Percentiles rank a stretch among this genome's conserved stretches.
Conservation (phyloP, 2,113 vertebrate species). For the Eurystomus gularis region DNA sequence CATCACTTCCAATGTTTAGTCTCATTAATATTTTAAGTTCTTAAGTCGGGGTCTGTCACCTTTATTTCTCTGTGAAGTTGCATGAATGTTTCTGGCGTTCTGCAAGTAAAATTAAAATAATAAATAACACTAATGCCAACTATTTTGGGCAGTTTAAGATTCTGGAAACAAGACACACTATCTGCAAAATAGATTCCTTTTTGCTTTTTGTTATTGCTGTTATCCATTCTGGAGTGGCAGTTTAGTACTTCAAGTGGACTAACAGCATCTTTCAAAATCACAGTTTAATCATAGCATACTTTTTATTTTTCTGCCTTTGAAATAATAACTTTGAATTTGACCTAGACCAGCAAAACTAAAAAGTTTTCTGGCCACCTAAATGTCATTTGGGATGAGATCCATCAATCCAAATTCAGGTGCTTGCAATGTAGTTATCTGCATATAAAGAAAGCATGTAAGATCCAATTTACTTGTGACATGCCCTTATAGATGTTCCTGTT, state of each 20-base stretch:
- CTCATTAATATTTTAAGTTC: slow-evolving; percentile 15
- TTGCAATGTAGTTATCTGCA: background rate
- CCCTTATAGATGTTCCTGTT: background rate
- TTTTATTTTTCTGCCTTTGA: background rate
- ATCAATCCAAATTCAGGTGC: background rate
- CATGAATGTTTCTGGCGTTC: background rate
- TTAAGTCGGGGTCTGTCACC: background rate
- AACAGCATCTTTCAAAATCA: slow-evolving; percentile 12
- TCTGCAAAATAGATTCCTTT: background rate
- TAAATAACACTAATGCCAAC: slow-evolving; percentile 19
- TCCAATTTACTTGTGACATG: background rate
- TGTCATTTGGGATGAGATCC: background rate
- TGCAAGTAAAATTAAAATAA: slow-evolving; percentile 33
- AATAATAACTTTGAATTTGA: slow-evolving; percentile 9
- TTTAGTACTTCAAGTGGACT: background rate
- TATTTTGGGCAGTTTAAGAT: background rate
- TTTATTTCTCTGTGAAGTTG: background rate
- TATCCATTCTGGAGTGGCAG: slow-evolving; percentile 10
- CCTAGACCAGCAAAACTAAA: background rate
- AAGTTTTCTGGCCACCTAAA: background rate
- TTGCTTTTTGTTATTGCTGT: background rate
- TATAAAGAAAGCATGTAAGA: background rate
- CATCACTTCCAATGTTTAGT: background rate
- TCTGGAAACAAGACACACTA: background rate
- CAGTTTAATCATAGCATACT: background rate